These are phyloP conservation scores for Fundulus diaphanus DNA, from an alignment of 2,797 vertebrate genomes.

Conservation along the genomic window DNA sequence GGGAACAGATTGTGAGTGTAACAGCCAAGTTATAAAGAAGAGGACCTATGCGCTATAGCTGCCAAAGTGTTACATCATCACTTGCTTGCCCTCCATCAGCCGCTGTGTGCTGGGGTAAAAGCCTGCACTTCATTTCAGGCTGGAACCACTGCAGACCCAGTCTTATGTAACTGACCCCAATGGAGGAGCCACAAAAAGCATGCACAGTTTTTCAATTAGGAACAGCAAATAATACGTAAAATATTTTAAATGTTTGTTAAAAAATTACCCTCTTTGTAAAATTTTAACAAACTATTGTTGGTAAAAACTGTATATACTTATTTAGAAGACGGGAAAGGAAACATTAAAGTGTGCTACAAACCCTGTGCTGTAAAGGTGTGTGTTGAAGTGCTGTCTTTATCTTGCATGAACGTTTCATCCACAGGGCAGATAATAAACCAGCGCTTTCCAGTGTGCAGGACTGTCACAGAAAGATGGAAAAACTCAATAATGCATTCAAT, in stretches of 20 bases:
- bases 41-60: constrained; percentile 40
- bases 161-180: constrained; percentile 71
- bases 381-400: constrained; percentile 78
- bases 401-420: constrained; percentile 84
- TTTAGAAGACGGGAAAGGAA: constrained; percentile 3
- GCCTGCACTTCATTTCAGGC: constrained; percentile 77
- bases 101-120: constrained; percentile 90
- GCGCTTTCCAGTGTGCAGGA: constrained; percentile 95
- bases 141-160: constrained; percentile 57
- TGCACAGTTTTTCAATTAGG: constrained; percentile 22
- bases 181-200: constrained; percentile 34
- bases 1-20: constrained; percentile 25
- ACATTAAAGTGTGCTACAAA: constrained; percentile 34
- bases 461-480: constrained; percentile 74
- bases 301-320: neutral
- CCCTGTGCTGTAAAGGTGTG: constrained; percentile 73
- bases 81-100: constrained; percentile 69
- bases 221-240: constrained; percentile 15
- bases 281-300: neutral
- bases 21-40: constrained; percentile 36
- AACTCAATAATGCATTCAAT: constrained; percentile 13
- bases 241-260: no score
- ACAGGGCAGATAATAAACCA: constrained; percentile 99
- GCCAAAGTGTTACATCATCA: constrained; percentile 57
- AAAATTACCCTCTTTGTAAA: no score